These are phyloP conservation scores for Thaumatotibia leucotreta DNA, from an alignment of 1,140 invertebrate species.

Conservation along the genomic window DNA sequence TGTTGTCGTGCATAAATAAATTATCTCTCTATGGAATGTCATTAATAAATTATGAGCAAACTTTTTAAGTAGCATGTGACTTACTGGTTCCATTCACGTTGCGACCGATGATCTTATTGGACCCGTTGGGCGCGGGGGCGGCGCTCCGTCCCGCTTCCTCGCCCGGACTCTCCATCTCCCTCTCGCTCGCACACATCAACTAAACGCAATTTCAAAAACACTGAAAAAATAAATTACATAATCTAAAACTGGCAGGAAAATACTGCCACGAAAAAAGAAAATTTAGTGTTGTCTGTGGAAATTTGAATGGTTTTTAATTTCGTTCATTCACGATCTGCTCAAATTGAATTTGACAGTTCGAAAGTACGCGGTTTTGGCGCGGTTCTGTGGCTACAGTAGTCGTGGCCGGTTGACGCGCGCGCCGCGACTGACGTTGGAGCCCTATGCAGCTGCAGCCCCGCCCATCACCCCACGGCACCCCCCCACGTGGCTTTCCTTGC, in stretches of 20 bases:
- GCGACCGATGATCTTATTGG: slow-evolving; percentile 72
- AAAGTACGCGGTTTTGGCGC: background rate
- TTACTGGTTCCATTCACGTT: slow-evolving; percentile 74
- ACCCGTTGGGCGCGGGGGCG: slow-evolving; percentile 52
- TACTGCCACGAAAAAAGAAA: background rate
- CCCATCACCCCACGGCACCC: slow-evolving; percentile 55
- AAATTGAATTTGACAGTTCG: slow-evolving; percentile 10
- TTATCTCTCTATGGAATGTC: background rate
- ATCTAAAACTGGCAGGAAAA: slow-evolving; percentile 2
- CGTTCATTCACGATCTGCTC: slow-evolving; percentile 5
- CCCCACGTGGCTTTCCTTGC: slow-evolving; percentile 50
- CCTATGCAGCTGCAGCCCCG: slow-evolving; percentile 65
- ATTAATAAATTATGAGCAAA: slow-evolving; percentile 11
- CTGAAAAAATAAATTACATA: background rate
- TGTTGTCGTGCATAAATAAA: background rate
- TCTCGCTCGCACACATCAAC: slow-evolving; percentile 72
- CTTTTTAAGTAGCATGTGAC: slow-evolving; percentile 38
- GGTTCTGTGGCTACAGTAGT: slow-evolving; percentile 21
- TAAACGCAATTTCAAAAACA: slow-evolving; percentile 54
- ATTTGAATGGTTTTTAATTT: background rate
- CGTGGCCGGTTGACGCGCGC: slow-evolving; percentile 45
- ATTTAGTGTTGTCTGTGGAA: background rate
- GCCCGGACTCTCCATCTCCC: slow-evolving; percentile 68
- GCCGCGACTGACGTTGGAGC: slow-evolving; percentile 60
- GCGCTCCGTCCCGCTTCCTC: slow-evolving; percentile 66